Base-by-base conservation (phyloP, 2,888 invertebrate genomes). In the Eudemis profundana region DNA sequence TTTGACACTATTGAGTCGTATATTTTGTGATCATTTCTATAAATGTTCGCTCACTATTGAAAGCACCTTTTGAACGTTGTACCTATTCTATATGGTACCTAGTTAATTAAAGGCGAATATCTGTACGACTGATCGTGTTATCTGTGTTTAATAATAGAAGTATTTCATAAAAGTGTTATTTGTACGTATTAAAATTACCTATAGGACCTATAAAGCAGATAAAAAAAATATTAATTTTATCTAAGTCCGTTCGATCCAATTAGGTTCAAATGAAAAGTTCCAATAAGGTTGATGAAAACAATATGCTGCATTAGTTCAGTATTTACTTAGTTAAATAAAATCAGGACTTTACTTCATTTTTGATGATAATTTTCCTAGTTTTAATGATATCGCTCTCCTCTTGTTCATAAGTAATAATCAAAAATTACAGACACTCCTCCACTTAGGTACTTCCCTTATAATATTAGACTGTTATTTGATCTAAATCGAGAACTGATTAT, bases 401-500 rank as follows among this genome's bases (percentile, higher is more conserved):
- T 38, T 38, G 54, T 40, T 54, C 12, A 54, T 40, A 40, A 5
- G 1, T 23, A 40, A 27, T 15, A 33, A 33, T 0, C 29, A 29
- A 10, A 10, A 50, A n/a, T 29, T 17, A 8, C 15, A 29, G 29
- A 10, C 42, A 51, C 36, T 27, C 36, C 27, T 36, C 51, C 44
- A 53, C 38, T 27, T 36, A 15, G 14, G 53, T 38, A 54, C 44
- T 53, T 53, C 46, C 51, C 44, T 33, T 17, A 46, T 53, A 61
- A 51, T 53, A 21, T 61, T 53, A 64, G 63, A 57, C 63, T 63
- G 63, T 42, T 50, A 36, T 64, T 64, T 50, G 29, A 64, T 64
- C 63, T 57, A 50, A 57, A 57, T 57, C 50, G 57, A 57, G 49
- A 56, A 50, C 62, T 57, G 49, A 56, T 64, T 64, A 64, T 42